Conservation (phyloP, 2,797 vertebrate species). For the Malurus splendens region DNA sequence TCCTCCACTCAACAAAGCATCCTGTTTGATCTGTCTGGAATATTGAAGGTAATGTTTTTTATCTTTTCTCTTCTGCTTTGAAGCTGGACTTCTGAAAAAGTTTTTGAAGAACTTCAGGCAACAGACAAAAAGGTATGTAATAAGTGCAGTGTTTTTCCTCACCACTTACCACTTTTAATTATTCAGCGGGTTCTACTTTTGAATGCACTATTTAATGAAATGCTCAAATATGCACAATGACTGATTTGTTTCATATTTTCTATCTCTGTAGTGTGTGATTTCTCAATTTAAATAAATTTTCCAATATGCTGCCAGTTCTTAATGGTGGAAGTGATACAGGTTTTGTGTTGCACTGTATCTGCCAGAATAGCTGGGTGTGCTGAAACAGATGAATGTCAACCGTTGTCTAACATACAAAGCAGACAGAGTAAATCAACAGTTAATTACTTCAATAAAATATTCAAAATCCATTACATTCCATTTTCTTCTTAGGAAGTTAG, state of each 20-base stretch:
- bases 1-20: neutral
- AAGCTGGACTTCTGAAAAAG: conserved; percentile 94
- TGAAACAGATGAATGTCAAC: neutral
- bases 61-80: conserved; percentile 35
- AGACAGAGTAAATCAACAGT: neutral
- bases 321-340: neutral
- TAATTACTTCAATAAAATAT: neutral
- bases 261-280: neutral
- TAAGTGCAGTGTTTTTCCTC: neutral
- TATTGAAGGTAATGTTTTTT: neutral
- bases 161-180: neutral
- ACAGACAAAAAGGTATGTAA: conserved; percentile 86
- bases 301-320: neutral
- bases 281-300: neutral
- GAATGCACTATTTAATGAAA: neutral
- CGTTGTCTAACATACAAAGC: neutral
- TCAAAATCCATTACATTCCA: neutral
- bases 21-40: neutral
- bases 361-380: neutral
- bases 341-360: neutral
- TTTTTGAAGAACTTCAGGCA: conserved; percentile 95
- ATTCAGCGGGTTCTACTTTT: neutral
- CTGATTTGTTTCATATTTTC: neutral
- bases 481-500: neutral
- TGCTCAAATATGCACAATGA: neutral